Evolutionary conservation across 2,113 vertebrate species (phyloP), one percentile per base, ranked within the genome.

Genomic region (Mola mola): DNA sequence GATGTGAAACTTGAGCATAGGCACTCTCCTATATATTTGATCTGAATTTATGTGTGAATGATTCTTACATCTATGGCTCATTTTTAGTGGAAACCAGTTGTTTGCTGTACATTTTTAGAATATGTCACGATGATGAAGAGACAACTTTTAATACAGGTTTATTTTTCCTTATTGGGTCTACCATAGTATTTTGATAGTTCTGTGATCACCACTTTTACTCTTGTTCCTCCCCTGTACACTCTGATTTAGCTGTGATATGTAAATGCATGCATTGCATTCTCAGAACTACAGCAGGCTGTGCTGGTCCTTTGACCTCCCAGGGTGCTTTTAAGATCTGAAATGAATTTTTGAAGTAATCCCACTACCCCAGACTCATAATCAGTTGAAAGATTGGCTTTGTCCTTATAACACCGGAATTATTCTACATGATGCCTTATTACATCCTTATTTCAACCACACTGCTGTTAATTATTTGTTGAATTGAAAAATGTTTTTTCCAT

Each of bases 241-340:
- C 6, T 51, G 55, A 70, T 56, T 70, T 63, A 50, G 28, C 25
- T 2, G n/a, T 79, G 78, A 79, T 67, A 76, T 73, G 74, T 76
- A 64, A 56, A 46, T 0, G 42, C 51, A 42, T 11, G 51, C 1
- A 4, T 13, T 36, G 25, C 38, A 9, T 44, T 60, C 46, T 50
- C 25, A 19, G 38, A 17, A 29, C 49, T 17, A 15, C 1, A 55
- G 16, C 9, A n/a, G 33, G 48, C 34, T 5, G 6, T 63, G 20
- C 22, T 41, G 33, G 31, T 34, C 47, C 42, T 62, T 44, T 52
- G 38, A 13, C 63, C 61, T 68, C 28, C 7, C 21, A 6, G 8
- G 2, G 22, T 59, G 38, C 68, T 25, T 16, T 29, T 17, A 37
- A 29, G 24, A 62, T 20, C 41, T 61, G 20, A 69, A 49, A 53